Evolutionary conservation across 2,888 invertebrate genomes (phyloP).

Genomic region (Ochropacha duplaris): DNA sequence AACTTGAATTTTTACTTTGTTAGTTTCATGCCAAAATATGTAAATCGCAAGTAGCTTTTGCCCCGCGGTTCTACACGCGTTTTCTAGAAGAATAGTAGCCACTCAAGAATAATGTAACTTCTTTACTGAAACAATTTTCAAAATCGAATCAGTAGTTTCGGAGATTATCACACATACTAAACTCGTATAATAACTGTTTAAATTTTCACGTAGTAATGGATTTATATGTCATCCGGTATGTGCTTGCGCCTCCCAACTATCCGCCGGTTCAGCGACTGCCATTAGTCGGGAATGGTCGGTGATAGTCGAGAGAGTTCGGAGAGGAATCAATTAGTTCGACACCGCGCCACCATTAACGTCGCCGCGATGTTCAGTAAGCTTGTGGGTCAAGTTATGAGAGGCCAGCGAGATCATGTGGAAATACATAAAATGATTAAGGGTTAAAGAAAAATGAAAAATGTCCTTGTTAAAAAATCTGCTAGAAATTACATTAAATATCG

Average conservation of each 20-base stretch:
- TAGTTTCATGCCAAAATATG: too few relatives aligned
- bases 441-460: too few relatives aligned
- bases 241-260: not conserved
- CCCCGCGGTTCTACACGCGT: too few relatives aligned
- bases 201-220: not conserved
- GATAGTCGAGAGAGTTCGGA: conserved; percentile 14
- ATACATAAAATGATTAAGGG: not conserved
- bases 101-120: too few relatives aligned
- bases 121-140: too few relatives aligned
- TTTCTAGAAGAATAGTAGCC: too few relatives aligned
- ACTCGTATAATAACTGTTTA: not conserved
- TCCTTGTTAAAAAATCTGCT: too few relatives aligned
- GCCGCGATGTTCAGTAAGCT: conserved; percentile 20
- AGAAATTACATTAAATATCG: too few relatives aligned
- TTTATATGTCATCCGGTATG: not conserved
- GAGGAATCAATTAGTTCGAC: conserved; percentile 54
- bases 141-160: too few relatives aligned
- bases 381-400: not conserved
- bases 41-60: too few relatives aligned
- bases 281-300: conserved; percentile 7
- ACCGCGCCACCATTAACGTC: conserved; percentile 37
- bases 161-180: too few relatives aligned
- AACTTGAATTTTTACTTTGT: too few relatives aligned
- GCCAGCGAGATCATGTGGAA: not conserved
- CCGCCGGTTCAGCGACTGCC: conserved; percentile 9